Percentiles rank a stretch among this genome's conserved stretches.
These are phyloP conservation scores for Diplogasteroides magnus DNA, from an alignment of 1,140 invertebrate species.

Conservation along the genomic window DNA sequence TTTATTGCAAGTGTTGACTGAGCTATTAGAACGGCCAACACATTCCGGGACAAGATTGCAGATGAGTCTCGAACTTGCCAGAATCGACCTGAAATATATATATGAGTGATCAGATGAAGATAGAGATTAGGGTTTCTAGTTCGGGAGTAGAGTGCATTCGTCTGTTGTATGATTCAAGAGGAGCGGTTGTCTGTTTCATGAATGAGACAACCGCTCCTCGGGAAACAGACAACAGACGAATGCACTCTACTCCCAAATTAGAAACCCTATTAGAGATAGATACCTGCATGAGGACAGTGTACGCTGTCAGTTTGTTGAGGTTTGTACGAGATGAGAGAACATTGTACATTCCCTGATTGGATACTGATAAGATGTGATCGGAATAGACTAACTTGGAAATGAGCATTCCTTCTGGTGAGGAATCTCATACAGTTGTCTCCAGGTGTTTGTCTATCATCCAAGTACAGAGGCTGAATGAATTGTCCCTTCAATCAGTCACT, in stretches of 20 bases:
- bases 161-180: too few species aligned
- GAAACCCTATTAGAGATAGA: too few species aligned
- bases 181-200: too few species aligned
- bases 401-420: constrained; percentile 38
- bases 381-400: constrained; percentile 23
- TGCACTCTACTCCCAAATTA: too few species aligned
- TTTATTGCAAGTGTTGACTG: too few species aligned
- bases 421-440: constrained; percentile 57
- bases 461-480: constrained; percentile 61
- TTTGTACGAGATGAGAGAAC: constrained; percentile 48
- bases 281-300: constrained; percentile 38
- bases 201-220: too few species aligned
- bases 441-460: constrained; percentile 61
- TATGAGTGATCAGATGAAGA: too few species aligned
- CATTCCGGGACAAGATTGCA: constrained; percentile 40
- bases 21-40: constrained; percentile 36
- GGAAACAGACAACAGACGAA: too few species aligned
- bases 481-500: too few species aligned
- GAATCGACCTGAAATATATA: constrained; percentile 1
- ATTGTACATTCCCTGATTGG: constrained; percentile 41
- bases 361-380: not conserved
- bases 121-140: too few species aligned
- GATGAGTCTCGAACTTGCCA: constrained; percentile 39
- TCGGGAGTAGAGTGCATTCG: too few species aligned
- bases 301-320: constrained; percentile 46